phyloP scores from a whole-genome alignment of 2,797 vertebrate genomes.

The Syngnathus rostellatus region DNA sequence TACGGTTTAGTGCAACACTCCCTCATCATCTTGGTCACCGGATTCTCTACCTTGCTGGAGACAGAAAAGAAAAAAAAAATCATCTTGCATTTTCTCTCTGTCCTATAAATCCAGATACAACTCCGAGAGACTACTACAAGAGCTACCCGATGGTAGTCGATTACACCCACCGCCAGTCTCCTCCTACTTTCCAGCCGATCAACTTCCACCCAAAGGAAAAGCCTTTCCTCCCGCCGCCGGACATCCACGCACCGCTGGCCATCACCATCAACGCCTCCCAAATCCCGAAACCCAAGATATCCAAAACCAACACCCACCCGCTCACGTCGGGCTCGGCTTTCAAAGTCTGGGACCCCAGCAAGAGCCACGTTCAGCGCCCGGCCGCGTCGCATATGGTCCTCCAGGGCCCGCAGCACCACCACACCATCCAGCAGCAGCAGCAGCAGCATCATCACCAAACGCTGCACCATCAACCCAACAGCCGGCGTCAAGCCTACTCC shows the following conservation, averaged over 20 bases:
- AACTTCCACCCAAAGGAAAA: conserved; percentile 73
- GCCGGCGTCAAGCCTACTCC: conserved; percentile 67
- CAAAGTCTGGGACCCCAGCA: conserved; percentile 69
- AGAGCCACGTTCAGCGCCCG: conserved; percentile 64
- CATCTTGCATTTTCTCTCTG: not conserved
- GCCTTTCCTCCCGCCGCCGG: conserved; percentile 70
- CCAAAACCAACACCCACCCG: conserved; percentile 73
- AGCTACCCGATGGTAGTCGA: conserved; percentile 72
- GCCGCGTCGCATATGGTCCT: conserved; percentile 56
- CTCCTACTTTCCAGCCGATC: conserved; percentile 73
- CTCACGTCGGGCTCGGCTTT: conserved; percentile 68
- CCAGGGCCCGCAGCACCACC: conserved; percentile 48
- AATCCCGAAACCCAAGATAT: conserved; percentile 75
- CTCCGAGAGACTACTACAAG: conserved; percentile 79
- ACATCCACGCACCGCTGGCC: conserved; percentile 71
- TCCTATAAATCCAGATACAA: conserved; percentile 62
- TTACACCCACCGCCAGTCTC: conserved; percentile 61
- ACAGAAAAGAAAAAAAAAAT: too few species aligned
- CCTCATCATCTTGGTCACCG: not conserved
- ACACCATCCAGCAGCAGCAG: conserved; percentile 33
- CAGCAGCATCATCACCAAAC: conserved; percentile 51
- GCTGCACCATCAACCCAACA: conserved; percentile 63
- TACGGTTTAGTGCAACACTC: conserved; percentile 18
- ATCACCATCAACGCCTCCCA: conserved; percentile 71
- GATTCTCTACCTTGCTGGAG: not conserved